A percentile compares a stretch with the other conserved stretches of the same genome.
Conservation (phyloP, 1,140 invertebrate genomes). For the Papilio xuthus region DNA sequence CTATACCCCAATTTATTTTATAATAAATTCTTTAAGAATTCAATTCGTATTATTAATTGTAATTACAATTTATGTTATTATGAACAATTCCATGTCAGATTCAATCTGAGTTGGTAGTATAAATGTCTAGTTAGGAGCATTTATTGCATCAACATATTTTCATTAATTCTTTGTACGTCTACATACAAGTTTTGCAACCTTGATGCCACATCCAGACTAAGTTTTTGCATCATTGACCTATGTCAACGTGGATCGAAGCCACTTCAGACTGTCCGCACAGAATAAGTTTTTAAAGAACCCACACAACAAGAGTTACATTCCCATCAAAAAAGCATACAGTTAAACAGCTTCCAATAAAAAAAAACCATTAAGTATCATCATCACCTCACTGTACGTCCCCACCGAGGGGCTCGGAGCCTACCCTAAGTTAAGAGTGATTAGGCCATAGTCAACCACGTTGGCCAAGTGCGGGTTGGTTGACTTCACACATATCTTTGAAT, state of each 20-base stretch:
- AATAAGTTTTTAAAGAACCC: background rate
- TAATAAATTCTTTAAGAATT: background rate
- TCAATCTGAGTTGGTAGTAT: background rate
- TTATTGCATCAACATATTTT: background rate
- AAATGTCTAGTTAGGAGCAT: background rate
- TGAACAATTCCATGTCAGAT: too few species aligned
- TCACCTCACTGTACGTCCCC: too few species aligned
- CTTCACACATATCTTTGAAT: too few species aligned
- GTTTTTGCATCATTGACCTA: background rate
- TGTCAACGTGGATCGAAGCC: slow-evolving; percentile 22
- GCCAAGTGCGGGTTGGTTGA: too few species aligned
- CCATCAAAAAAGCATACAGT: background rate
- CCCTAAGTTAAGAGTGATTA: too few species aligned
- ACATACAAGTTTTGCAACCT: background rate
- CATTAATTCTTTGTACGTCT: background rate
- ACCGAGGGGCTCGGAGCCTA: too few species aligned
- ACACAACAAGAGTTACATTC: background rate
- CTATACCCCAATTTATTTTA: background rate
- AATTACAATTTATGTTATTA: too few species aligned
- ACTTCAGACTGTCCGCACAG: slow-evolving; percentile 10
- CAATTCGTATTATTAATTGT: too few species aligned
- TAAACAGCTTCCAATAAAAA: background rate
- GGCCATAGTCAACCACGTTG: too few species aligned
- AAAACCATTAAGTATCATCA: too few species aligned
- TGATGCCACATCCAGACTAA: background rate